phyloP scores from a whole-genome alignment of 64 coral and sea anemone species.

The Stichodactyla mertensii region DNA sequence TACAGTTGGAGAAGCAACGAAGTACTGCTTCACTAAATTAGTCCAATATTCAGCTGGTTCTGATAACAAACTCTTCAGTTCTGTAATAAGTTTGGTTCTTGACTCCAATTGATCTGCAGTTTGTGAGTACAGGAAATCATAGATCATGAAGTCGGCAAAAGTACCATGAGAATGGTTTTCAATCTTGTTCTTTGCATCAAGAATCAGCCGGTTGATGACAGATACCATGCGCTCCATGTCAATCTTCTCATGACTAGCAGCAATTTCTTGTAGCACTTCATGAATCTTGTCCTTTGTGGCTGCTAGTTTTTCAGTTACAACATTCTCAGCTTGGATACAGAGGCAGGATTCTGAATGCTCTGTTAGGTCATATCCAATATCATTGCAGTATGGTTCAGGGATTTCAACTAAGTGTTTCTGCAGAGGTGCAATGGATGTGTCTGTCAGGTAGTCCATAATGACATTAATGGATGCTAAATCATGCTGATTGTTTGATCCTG shows the following conservation, averaged over 20 bases:
- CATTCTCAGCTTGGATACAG: slow-evolving; percentile 78
- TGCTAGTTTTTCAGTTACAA: slow-evolving; percentile 68
- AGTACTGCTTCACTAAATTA: slow-evolving; percentile 63
- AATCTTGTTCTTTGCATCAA: slow-evolving; percentile 78
- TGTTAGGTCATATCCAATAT: slow-evolving; percentile 59
- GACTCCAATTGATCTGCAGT: slow-evolving; percentile 48
- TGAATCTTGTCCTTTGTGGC: slow-evolving; percentile 75
- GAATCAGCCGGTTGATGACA: slow-evolving; percentile 82
- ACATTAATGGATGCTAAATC: slow-evolving; percentile 50
- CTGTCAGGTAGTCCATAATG: slow-evolving; percentile 83
- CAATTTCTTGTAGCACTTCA: slow-evolving; percentile 52
- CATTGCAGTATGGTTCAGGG: slow-evolving; percentile 82
- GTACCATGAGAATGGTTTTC: slow-evolving; percentile 89
- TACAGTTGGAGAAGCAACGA: slow-evolving; percentile 55
- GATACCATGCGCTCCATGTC: slow-evolving; percentile 88
- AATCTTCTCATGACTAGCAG: slow-evolving; percentile 50
- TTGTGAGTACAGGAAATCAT: slow-evolving; percentile 83
- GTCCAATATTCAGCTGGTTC: slow-evolving; percentile 71
- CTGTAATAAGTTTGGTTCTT: slow-evolving; percentile 42
- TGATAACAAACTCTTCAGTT: slow-evolving; percentile 35
- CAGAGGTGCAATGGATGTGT: slow-evolving; percentile 84
- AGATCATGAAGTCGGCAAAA: slow-evolving; percentile 65
- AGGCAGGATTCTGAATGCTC: slow-evolving; percentile 68
- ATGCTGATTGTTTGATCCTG: slow-evolving; percentile 47
- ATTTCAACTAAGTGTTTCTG: slow-evolving; percentile 88